phyloP scores from a whole-genome alignment of 2,797 vertebrate genomes.

The Potorous gilbertii region DNA sequence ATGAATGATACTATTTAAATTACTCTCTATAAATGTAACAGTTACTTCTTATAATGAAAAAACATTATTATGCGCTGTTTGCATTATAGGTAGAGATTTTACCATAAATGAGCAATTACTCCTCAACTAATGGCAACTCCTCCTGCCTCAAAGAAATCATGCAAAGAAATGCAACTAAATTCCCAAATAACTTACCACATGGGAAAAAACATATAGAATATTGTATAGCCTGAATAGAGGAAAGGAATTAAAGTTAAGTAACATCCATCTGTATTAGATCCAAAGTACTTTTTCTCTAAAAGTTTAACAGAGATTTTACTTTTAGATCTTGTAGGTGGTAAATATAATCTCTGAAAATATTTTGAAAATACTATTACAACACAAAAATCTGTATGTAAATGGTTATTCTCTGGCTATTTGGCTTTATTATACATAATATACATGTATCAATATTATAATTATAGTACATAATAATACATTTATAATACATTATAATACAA shows the following conservation, averaged over 20 bases:
- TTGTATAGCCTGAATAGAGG: background rate
- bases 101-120: background rate
- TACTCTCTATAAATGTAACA: background rate
- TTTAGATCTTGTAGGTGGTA: background rate
- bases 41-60: background rate
- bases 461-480: too few relatives aligned
- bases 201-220: background rate
- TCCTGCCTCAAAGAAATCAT: background rate
- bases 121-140: background rate
- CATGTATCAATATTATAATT: background rate
- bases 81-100: background rate
- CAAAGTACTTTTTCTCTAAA: background rate
- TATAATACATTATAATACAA: too few relatives aligned
- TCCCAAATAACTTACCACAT: background rate
- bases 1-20: background rate
- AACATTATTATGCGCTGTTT: background rate
- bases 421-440: background rate
- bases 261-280: constrained; percentile 5
- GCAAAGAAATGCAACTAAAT: constrained; percentile 27
- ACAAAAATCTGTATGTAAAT: background rate
- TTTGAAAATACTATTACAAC: too few relatives aligned
- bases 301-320: background rate
- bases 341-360: background rate
- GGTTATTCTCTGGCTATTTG: background rate
- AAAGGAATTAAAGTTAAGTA: constrained; percentile 11